Evolutionary conservation across 2,797 vertebrate species (phyloP).

Genomic region (Pangasius djambal): DNA sequence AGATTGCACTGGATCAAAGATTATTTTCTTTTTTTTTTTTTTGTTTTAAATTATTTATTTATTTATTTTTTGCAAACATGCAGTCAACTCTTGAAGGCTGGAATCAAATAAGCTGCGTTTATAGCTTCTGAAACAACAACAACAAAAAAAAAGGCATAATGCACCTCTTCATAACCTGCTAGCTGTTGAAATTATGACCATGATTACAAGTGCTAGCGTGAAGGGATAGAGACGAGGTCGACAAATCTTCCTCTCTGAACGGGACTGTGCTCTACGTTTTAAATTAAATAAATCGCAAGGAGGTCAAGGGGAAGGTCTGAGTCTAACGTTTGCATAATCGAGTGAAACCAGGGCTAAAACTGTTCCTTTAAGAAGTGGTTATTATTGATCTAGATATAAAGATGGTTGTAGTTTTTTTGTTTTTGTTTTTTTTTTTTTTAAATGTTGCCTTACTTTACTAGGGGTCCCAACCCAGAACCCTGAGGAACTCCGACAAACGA

Average conservation of each 20-base stretch:
- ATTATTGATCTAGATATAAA: conserved; percentile 43
- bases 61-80: conserved; percentile 49
- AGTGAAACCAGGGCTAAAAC: conserved; percentile 65
- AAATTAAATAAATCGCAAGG: neutral
- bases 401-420: conserved; percentile 30
- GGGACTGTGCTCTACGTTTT: conserved; percentile 36
- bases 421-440: neutral
- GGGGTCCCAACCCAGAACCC: conserved; percentile 52
- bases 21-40: conserved; percentile 51
- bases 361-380: conserved; percentile 63
- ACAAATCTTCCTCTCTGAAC: neutral
- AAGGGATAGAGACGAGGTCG: neutral
- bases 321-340: conserved; percentile 72
- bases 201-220: conserved; percentile 37
- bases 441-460: conserved; percentile 59
- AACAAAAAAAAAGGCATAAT: conserved; percentile 10
- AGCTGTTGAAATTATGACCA: conserved; percentile 58
- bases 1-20: conserved; percentile 55
- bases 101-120: conserved; percentile 43
- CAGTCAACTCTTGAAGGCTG: conserved; percentile 63
- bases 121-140: conserved; percentile 43
- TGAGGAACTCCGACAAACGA: conserved; percentile 58
- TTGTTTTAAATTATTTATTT: neutral
- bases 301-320: conserved; percentile 56
- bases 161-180: conserved; percentile 46